Base-by-base conservation (phyloP, 1,140 invertebrate species). In the Pseudomyrmex concolor region DNA sequence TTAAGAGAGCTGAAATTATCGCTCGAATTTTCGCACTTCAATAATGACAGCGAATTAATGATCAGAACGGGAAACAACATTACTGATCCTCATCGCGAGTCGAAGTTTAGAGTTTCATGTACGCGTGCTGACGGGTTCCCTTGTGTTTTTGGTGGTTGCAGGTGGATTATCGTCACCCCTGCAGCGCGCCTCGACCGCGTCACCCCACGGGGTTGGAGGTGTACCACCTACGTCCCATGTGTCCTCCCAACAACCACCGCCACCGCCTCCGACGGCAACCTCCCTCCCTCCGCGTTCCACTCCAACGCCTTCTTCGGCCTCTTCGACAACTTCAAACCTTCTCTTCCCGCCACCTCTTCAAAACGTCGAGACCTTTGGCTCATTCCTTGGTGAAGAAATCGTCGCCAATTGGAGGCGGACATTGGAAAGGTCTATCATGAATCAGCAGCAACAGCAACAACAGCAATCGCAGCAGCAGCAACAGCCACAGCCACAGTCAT, bases 351-450 rank as follows among this genome's bases (percentile, higher is more conserved):
- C 95, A 57, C 94, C 95, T 71, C 95, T 96, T 48, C 96, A 96
- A 92, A 96, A 96, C 91, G 96, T 96, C 89, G 96, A 97, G 92
- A 95, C 95, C 43, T 97, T 96, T 92, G 96, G 96, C 89, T 95
- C 95, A 59, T 95, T 97, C 84, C 94, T 97, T 77, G 96, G 96
- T 89, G 96, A 97, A 93, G 96, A 97, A 92, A 96, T 97, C 86
- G 96, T 97, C 85, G 96, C 96, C 86, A 96, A 96, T 92, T 97
- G 96, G 96, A 95, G 96, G 91, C 95, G 96, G 89, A 96, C 95
- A 87, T 94, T 97, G 89, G 96, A 97, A 93, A 94, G 95, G 72
- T 95, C 95, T 85, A 95, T 96, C 90, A 94, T 96, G 88, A 95
- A 91, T 86, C 94, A 95, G 83, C 92, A 94, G 86, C 92, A 94